Base-by-base conservation (phyloP, 2,113 vertebrate species). In the Sinosuthora webbiana region DNA sequence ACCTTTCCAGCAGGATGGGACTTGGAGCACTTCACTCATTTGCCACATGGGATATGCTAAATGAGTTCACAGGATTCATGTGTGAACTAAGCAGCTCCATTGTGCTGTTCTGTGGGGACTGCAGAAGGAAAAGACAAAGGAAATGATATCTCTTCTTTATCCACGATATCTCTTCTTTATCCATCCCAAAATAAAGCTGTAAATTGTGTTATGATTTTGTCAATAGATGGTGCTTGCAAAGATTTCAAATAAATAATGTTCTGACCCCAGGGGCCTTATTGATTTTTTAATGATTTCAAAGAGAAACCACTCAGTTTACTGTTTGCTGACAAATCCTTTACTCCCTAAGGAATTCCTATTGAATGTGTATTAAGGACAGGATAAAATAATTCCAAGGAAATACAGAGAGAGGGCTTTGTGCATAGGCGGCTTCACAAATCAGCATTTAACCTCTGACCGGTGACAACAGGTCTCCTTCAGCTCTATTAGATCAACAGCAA, bases 361-460 rank as follows among this genome's bases (percentile, higher is more conserved):
- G 96, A 91, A 76, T 82, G 35, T 25, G 33, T 93, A 67, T 93
- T 97, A 95, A 90, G 90, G 37, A 60, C 24, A 62, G 47, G 96
- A 87, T 78, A 94, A 95, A 97, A 96, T 85, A 92, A 92, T 95
- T 90, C 84, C 79, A 77, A 41, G 67, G 85, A 95, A 96, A 57
- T 87, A 67, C 50, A 81, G 93, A 91, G 95, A 83, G 68, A 92
- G 50, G 49, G 16, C 80, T 91, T 94, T 87, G 74, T 94, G 75
- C 44, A n/a, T 53, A 76, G 85, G 42, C 39, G 63, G 87, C 78
- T 92, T 75, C 49, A 81, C 27, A 22, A 97, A 95, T 95, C 95
- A 78, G 68, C 94, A 76, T 96, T 98, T 98, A 98, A 98, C 98
- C 98, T 97, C 93, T 98, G 97, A 97, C 98, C 96, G 33, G 67